Evolutionary conservation across 2,113 vertebrate genomes (phyloP).

Genomic region (Eidolon helvum): DNA sequence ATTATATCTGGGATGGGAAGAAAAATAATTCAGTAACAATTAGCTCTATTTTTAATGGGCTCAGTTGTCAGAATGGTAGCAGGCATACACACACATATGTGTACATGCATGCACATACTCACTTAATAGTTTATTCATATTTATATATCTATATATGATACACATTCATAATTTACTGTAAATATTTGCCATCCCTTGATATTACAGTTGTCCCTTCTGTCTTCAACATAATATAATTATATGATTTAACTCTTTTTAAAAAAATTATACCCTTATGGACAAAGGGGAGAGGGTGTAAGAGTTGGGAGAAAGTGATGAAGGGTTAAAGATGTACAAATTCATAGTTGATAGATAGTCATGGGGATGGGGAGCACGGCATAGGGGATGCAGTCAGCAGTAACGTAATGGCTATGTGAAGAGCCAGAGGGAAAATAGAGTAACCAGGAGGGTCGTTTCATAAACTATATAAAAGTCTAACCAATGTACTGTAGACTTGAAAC

Average conservation of each 20-base stretch:
- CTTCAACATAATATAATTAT: neutral
- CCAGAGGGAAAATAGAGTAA: too few relatives aligned
- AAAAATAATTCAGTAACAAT: neutral
- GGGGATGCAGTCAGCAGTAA: too few relatives aligned
- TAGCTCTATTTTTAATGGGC: neutral
- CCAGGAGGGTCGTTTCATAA: too few relatives aligned
- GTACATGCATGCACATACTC: neutral
- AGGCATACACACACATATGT: neutral
- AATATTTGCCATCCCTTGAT: neutral
- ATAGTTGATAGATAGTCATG: too few relatives aligned
- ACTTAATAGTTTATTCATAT: neutral
- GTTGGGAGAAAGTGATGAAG: too few relatives aligned
- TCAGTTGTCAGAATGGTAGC: neutral
- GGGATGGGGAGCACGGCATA: too few relatives aligned
- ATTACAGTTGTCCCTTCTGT: neutral
- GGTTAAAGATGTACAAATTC: too few relatives aligned
- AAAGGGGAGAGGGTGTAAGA: too few relatives aligned
- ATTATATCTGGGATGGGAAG: neutral
- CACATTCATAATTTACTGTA: neutral
- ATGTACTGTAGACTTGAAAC: too few relatives aligned
- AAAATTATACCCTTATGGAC: neutral
- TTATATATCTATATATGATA: neutral
- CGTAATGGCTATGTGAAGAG: too few relatives aligned
- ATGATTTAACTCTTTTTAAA: neutral
- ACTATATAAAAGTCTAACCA: too few relatives aligned